These are phyloP conservation scores for Petrocephalus sullivani DNA, from an alignment of 2,797 vertebrate species.

Conservation along the genomic window DNA sequence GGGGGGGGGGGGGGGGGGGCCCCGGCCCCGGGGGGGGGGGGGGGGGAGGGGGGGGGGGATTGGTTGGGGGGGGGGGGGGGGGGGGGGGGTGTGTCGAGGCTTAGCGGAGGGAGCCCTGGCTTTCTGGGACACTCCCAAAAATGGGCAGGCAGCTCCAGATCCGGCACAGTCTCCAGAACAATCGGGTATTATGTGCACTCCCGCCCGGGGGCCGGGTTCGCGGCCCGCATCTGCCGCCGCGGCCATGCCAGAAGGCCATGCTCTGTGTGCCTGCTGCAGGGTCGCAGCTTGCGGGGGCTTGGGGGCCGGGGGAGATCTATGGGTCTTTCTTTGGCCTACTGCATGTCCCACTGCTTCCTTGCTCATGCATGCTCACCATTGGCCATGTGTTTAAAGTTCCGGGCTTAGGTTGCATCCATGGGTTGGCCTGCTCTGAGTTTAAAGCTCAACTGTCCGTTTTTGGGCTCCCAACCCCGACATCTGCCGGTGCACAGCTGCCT, in stretches of 20 bases:
- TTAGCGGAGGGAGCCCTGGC: constrained; percentile 44
- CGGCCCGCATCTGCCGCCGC: constrained; percentile 67
- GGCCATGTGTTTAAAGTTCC: constrained; percentile 39
- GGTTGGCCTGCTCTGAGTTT: constrained; percentile 38
- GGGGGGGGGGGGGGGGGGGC: too few species aligned
- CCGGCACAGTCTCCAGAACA: constrained; percentile 54
- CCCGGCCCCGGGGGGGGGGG: too few species aligned
- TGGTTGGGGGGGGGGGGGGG: too few species aligned
- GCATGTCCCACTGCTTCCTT: constrained; percentile 42
- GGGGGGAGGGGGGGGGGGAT: too few species aligned
- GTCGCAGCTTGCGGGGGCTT: constrained; percentile 47
- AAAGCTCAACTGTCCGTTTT: background rate
- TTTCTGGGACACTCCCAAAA: constrained; percentile 61
- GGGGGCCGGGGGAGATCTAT: background rate
- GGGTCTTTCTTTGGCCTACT: background rate
- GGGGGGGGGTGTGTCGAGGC: constrained; percentile 14
- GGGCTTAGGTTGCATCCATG: constrained; percentile 37
- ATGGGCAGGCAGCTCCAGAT: constrained; percentile 65
- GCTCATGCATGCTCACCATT: constrained; percentile 31
- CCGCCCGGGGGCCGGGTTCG: constrained; percentile 56
- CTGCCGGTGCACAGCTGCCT: background rate
- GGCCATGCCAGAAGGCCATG: constrained; percentile 62
- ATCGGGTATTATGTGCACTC: constrained; percentile 58
- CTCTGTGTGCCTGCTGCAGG: constrained; percentile 62
- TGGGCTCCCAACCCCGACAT: background rate